A percentile compares a stretch with the other conserved stretches of the same genome.
These are phyloP conservation scores for Hydrophis major DNA, from an alignment of 2,797 vertebrate species.

Conservation along the genomic window DNA sequence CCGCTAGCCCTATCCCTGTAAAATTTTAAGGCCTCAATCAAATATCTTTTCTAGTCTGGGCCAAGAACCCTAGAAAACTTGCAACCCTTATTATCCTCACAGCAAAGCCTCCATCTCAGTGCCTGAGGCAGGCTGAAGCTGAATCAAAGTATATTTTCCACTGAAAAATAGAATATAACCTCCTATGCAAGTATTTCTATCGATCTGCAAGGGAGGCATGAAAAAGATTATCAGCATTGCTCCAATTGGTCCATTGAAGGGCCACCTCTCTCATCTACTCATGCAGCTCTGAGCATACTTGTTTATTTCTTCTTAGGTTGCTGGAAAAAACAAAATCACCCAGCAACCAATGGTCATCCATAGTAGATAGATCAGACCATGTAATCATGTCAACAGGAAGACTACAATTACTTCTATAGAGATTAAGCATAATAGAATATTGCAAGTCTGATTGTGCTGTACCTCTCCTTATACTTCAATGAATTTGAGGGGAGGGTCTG, in stretches of 20 bases:
- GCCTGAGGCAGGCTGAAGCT: neutral
- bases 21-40: neutral
- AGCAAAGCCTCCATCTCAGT: neutral
- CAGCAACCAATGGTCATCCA: neutral
- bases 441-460: neutral
- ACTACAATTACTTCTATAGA: neutral
- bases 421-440: neutral
- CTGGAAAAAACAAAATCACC: neutral
- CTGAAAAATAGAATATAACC: neutral
- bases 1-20: neutral
- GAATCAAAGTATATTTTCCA: neutral
- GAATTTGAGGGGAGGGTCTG: neutral
- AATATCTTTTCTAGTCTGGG: neutral
- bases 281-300: neutral
- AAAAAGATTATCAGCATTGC: neutral
- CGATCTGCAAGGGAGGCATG: neutral
- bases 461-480: neutral
- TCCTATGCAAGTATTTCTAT: neutral
- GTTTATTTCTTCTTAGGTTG: neutral
- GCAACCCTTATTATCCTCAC: neutral
- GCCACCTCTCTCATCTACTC: neutral
- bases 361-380: neutral
- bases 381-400: neutral
- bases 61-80: neutral
- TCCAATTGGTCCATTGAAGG: neutral